Evolutionary conservation across 2,797 vertebrate genomes (phyloP), one percentile per base, ranked within the genome.

Genomic region (Periparus ater): DNA sequence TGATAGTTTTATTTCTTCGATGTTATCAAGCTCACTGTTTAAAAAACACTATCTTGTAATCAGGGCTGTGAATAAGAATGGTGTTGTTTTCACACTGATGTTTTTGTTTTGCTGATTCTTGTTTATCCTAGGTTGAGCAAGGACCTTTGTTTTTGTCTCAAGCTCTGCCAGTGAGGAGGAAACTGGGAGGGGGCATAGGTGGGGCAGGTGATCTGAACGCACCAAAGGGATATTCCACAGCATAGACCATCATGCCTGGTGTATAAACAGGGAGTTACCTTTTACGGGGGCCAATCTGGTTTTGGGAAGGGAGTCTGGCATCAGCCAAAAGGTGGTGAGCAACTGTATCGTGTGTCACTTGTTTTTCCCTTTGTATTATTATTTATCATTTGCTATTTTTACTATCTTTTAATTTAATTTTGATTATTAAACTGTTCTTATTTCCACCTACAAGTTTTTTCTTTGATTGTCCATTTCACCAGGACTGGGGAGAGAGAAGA

Each of bases 171-270:
- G 40, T 54, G 22, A 81, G n/a, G 30, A 66, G 20, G 22, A 32
- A 61, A 32, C 5, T 55, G 48, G 13, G 42, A 61, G 12, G 12
- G 30, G 5, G 7, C 34, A 26, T 4, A 27, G 26, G 34, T 34
- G 26, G 22, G 7, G 27, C 22, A 36, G 30, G 47, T 61, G 21
- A 47, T 21, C 47, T 40, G 47, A 54, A 40, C 14, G 26, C 53
- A 40, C 5, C 62, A 34, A 19, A 23, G 30, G 30, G 10, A 17
- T 54, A 32, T 42, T 81, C 34, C 34, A 68, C 21, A 67, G 13
- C 30, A 27, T 0, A 32, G 7, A 20, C 19, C 1, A 0, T 47
- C 14, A 47, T 22, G 20, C n/a, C 34, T 30, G 7, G 15, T 40
- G 17, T 13, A 36, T 36, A 42, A 48, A 48, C 5, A 61, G 18